These are phyloP conservation scores for Cygnus atratus DNA, from an alignment of 2,113 vertebrate species.

Conservation along the genomic window DNA sequence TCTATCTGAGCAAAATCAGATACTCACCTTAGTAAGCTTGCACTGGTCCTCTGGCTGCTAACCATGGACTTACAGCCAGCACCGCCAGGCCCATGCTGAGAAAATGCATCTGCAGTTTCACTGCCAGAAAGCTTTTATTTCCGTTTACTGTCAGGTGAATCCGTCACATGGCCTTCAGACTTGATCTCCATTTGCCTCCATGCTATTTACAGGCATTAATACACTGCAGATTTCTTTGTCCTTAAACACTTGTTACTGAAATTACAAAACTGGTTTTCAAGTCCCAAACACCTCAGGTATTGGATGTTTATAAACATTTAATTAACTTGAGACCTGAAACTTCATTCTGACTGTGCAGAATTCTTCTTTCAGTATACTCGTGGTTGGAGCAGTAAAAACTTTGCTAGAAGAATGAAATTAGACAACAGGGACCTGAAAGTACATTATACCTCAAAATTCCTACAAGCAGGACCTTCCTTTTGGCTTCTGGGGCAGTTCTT, in stretches of 20 bases:
- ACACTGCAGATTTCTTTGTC: neutral
- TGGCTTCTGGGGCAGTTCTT: neutral
- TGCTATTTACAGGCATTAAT: slow-evolving; percentile 58
- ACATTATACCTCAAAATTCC: neutral
- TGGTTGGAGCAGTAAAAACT: neutral
- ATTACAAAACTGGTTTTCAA: neutral
- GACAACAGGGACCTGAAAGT: neutral
- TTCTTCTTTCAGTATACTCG: neutral
- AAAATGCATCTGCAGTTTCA: neutral
- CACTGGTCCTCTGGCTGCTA: neutral
- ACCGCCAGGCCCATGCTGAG: neutral
- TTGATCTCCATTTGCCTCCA: slow-evolving; percentile 39
- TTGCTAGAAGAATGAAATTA: accelerated
- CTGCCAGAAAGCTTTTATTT: slow-evolving; percentile 37
- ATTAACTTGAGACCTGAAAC: neutral
- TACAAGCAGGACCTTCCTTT: neutral
- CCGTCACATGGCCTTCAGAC: slow-evolving; percentile 33
- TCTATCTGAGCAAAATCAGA: neutral
- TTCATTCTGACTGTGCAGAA: neutral
- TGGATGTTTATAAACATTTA: neutral
- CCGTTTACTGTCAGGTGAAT: slow-evolving; percentile 51
- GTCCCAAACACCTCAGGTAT: neutral
- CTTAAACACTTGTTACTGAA: slow-evolving; percentile 11
- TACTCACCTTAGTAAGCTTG: neutral
- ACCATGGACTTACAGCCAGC: neutral